Evolutionary conservation across 2,797 vertebrate species (phyloP), one percentile per base, ranked within the genome.

Genomic region (Trachops cirrhosus): DNA sequence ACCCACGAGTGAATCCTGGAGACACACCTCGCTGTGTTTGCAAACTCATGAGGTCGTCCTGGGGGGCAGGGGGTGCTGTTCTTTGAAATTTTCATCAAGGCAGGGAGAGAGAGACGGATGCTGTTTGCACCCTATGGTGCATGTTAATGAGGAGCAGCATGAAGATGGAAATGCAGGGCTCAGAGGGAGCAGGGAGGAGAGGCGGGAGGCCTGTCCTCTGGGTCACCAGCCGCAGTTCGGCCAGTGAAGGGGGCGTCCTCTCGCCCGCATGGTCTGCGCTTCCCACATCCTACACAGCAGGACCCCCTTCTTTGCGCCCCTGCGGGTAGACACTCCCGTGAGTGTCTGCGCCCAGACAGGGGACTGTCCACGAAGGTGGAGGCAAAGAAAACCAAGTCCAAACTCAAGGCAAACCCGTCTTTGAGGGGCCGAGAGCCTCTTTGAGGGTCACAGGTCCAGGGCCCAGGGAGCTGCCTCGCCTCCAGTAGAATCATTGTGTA

Each of bases 51-150:
- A 59, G 52, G 70, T 39, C 77, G 50, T 89, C 37, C 41, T 41
- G 39, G 26, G n/a, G 50, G 22, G 29, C 26, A n/a, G 12, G 46
- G 57, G 57, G 52, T 77, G 32, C 71, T 29, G 71, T 77, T 89
- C 86, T 86, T 78, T 67, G 48, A 87, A 48, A 59, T 59, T 89
- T 73, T 84, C 77, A 74, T 2, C 44, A 41, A 90, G 73, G 44
- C 29, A 29, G 15, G 50, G n/a, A 64, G 85, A 79, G 52, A 80
- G 44, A 41, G 41, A 32, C 39, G 57, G 29, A 73, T 22, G 9
- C 37, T 19, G 67, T 70, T 50, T 80, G 77, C 75, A 86, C 62
- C 57, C 44, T 5, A 39, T 1, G 11, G 44, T 15, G 41, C 70
- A 16, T 57, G 85, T 85, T 52, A 37, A 48, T 6, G 73, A 68